phyloP scores from a whole-genome alignment of 2,113 vertebrate species.

The Corydoras maculifer region DNA sequence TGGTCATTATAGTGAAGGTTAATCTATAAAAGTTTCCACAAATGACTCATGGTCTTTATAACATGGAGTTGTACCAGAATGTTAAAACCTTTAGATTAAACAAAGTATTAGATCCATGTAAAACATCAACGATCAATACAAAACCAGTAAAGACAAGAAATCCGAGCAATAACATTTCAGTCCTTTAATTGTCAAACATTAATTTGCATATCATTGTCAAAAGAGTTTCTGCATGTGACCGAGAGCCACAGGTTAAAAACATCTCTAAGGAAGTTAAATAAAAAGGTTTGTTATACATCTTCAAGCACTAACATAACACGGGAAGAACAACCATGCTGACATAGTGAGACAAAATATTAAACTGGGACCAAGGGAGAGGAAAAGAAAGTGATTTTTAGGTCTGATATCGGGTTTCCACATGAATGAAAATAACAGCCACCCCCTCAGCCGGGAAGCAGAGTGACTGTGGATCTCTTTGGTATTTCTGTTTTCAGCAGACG shows the following conservation, averaged over 20 bases:
- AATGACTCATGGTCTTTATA: too few relatives aligned
- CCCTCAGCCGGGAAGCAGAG: too few relatives aligned
- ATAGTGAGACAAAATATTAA: background rate
- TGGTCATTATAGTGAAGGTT: too few relatives aligned
- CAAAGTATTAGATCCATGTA: too few relatives aligned
- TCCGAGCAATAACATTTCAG: background rate
- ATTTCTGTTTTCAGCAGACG: too few relatives aligned
- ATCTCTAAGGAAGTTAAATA: constrained; percentile 11
- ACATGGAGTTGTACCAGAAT: too few relatives aligned
- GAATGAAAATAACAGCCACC: too few relatives aligned
- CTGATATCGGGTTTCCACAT: too few relatives aligned
- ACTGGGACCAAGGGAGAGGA: background rate
- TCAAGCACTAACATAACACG: background rate
- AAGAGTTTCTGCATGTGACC: background rate
- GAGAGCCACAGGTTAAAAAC: constrained; percentile 18
- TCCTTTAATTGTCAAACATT: constrained; percentile 29
- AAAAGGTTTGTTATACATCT: background rate
- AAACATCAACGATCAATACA: too few relatives aligned
- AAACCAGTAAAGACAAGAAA: background rate
- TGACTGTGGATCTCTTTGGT: too few relatives aligned
- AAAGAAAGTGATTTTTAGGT: background rate
- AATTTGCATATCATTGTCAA: constrained; percentile 21
- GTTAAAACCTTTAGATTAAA: too few relatives aligned
- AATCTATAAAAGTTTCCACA: too few relatives aligned
- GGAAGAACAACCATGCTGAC: constrained; percentile 5